These are phyloP conservation scores for Calliopum simillimum DNA, from an alignment of 2,888 invertebrate species.

Conservation along the genomic window DNA sequence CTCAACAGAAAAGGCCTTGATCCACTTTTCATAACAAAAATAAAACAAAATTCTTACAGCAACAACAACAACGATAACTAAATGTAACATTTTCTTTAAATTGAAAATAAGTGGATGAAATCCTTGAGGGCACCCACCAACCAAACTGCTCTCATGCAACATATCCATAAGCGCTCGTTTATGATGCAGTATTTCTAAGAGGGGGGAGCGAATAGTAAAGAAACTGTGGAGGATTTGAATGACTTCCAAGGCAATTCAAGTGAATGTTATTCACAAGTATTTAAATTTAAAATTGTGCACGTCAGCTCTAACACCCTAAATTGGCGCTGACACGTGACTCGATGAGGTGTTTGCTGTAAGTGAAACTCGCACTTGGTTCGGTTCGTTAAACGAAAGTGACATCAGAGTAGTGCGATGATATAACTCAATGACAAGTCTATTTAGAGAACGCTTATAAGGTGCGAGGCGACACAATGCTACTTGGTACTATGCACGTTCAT, in stretches of 20 bases:
- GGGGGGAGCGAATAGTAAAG: neutral
- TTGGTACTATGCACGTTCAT: too few species aligned
- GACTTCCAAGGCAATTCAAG: neutral
- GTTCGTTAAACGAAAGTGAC: too few species aligned
- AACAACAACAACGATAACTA: neutral
- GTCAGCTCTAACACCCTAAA: neutral
- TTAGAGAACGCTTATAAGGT: too few species aligned
- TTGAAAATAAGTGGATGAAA: slow-evolving; percentile 15
- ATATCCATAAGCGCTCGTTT: too few species aligned
- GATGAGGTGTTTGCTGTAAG: too few species aligned
- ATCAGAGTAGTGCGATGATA: too few species aligned
- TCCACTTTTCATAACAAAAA: slow-evolving; percentile 12
- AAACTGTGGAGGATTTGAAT: too few species aligned
- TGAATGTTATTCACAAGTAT: slow-evolving; percentile 2
- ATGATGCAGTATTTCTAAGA: neutral
- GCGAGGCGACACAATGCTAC: too few species aligned
- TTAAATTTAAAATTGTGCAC: slow-evolving; percentile 6
- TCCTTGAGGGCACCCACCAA: slow-evolving; percentile 4
- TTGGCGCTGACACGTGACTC: too few species aligned
- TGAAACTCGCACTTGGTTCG: too few species aligned
- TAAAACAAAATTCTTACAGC: neutral
- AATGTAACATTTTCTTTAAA: slow-evolving; percentile 25
- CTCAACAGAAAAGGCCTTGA: slow-evolving; percentile 24
- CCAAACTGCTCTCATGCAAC: neutral
- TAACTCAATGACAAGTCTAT: too few species aligned